Base-by-base conservation (phyloP, 2,888 invertebrate species). In the Drosophila anomalata region DNA sequence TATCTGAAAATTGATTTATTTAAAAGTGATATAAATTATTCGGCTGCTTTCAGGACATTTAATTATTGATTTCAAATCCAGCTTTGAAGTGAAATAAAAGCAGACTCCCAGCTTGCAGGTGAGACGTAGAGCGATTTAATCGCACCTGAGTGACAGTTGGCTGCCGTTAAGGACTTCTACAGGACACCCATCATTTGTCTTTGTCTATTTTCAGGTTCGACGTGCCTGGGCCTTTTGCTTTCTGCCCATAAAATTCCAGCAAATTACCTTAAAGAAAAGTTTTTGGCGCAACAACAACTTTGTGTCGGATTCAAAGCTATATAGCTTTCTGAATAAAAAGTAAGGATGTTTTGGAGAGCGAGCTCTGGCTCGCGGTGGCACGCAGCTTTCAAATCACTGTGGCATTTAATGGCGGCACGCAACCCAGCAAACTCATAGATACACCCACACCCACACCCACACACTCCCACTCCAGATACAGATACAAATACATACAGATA, bases 331-430 rank as follows among this genome's bases (percentile, higher is more conserved):
- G 12, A 20, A 31, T 20, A 46, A 7, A 24, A 5, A 24, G 6
- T 26, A 2, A 14, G 3, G 2, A 24, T 46, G 22, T 12, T 22
- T 22, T 22, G 22, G 22, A 24, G 22, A 24, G 22, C 22, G 26
- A 58, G 41, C 39, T 53, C 39, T 24, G 26, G 52, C 41, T 58
- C 53, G 61, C 9, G 24, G 41, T 31, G 47, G 61, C 59, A 62
- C 63, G 62, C 63, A 65, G 65, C 52, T 46, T 52, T 52, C 39
- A 36, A 65, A 52, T 65, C 63, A 65, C 63, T 51, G 63, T 22
- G 65, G 29, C 46, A 65, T 65, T 65, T 65, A 65, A 65, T 65
- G 46, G 52, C 44, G 29, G 52, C 63, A 63, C 63, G 51, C 63
- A 63, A 51, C 17, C 65, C 36, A 51, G 52, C 52, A 51, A 50